Conservation (phyloP, 2,888 invertebrate species). For the Cerastoderma edule region DNA sequence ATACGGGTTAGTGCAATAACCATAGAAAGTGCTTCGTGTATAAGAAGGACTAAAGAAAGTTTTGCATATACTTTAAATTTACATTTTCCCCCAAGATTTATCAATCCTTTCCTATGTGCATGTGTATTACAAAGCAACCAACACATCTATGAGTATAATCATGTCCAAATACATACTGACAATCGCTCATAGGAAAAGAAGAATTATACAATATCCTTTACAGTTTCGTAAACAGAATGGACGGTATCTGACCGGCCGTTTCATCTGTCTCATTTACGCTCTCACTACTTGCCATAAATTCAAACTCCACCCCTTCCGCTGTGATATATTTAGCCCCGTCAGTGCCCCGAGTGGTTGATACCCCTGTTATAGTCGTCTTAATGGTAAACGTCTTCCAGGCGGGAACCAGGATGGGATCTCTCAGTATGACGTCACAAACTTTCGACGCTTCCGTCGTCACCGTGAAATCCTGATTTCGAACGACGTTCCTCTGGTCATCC, state of each 20-base stretch:
- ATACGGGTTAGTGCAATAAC: too few species aligned
- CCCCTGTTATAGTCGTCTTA: conserved; percentile 30
- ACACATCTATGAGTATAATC: too few species aligned
- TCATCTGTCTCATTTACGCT: conserved; percentile 57
- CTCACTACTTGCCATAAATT: conserved; percentile 51
- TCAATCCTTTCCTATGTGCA: too few species aligned
- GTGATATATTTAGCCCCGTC: conserved; percentile 29
- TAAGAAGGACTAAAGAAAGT: too few species aligned
- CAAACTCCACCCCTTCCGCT: conserved; percentile 40
- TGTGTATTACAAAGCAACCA: too few species aligned
- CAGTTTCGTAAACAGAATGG: conserved; percentile 44
- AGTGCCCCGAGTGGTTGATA: conserved; percentile 39
- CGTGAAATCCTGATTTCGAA: conserved; percentile 19
- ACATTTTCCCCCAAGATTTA: too few species aligned
- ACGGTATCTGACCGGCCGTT: conserved; percentile 53
- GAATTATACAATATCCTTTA: too few species aligned
- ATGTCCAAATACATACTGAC: too few species aligned
- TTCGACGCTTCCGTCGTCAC: conserved; percentile 25
- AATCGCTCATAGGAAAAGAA: too few species aligned
- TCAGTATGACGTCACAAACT: conserved; percentile 44
- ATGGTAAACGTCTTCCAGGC: conserved; percentile 34
- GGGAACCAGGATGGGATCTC: conserved; percentile 29
- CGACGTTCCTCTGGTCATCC: conserved; percentile 30
- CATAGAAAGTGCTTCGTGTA: too few species aligned
- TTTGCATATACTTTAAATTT: too few species aligned